Conservation (phyloP, 2,888 invertebrate genomes). For the Melanostoma mellinum region DNA sequence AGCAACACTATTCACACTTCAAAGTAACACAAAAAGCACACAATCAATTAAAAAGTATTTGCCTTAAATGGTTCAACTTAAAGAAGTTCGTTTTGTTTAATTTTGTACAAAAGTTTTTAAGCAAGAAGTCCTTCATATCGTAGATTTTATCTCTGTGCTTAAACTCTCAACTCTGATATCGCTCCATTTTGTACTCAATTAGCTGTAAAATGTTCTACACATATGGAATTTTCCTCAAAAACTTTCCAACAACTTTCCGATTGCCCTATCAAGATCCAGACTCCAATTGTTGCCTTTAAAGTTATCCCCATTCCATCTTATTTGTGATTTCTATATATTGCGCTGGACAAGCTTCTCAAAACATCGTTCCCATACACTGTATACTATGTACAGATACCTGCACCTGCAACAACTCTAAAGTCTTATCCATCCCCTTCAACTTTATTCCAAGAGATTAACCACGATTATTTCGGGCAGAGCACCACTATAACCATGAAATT, state of each 20-base stretch:
- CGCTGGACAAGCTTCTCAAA: slow-evolving; percentile 12
- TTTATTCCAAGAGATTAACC: slow-evolving; percentile 55
- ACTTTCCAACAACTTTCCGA: slow-evolving; percentile 27
- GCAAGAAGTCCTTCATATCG: too few species aligned
- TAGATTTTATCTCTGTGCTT: too few species aligned
- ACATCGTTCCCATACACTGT: not conserved
- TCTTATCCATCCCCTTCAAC: slow-evolving; percentile 23
- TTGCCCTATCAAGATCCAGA: slow-evolving; percentile 18
- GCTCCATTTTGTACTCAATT: not conserved
- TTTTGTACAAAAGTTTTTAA: too few species aligned
- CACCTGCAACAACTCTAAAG: slow-evolving; percentile 17
- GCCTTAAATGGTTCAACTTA: too few species aligned
- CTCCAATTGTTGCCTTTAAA: slow-evolving; percentile 14
- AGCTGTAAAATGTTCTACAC: not conserved
- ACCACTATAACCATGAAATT: slow-evolving; percentile 63
- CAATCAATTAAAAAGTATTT: too few species aligned
- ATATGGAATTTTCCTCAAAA: slow-evolving; percentile 15
- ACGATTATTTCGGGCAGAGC: slow-evolving; percentile 48
- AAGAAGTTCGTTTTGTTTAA: too few species aligned
- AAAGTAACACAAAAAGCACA: too few species aligned
- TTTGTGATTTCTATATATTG: slow-evolving; percentile 34
- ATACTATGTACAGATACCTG: slow-evolving; percentile 19
- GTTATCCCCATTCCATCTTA: slow-evolving; percentile 12
- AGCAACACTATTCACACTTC: too few species aligned
- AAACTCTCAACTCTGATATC: too few species aligned